A percentile compares a stretch with the other conserved stretches of the same genome.
Conservation (phyloP, 2,888 invertebrate genomes). For the Drosophila putrida region DNA sequence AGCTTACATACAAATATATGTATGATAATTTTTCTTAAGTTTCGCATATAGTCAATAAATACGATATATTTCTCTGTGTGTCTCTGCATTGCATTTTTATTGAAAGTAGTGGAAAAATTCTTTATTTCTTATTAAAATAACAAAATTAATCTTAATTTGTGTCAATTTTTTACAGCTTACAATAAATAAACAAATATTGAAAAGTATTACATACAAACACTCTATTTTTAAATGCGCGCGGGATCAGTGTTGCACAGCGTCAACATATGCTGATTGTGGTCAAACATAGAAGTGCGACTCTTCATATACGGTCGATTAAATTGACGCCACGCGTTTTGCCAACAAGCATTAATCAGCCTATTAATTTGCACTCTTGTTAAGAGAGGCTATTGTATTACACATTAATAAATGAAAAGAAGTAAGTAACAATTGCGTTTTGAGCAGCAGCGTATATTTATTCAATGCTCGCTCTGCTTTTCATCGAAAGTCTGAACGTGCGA, state of each 20-base stretch:
- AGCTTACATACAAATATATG: constrained; percentile 56
- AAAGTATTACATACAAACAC: no score
- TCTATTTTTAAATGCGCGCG: constrained; percentile 54
- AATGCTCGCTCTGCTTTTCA: constrained; percentile 11
- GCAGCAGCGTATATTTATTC: background rate
- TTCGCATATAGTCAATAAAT: constrained; percentile 59
- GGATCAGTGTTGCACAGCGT: constrained; percentile 58
- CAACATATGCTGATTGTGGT: constrained; percentile 16
- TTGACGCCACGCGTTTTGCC: constrained; percentile 32
- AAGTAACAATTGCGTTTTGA: background rate
- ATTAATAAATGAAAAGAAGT: background rate
- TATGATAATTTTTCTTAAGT: constrained; percentile 38
- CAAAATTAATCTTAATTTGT: no score
- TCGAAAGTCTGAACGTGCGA: constrained; percentile 60
- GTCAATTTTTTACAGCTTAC: no score
- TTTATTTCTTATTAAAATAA: no score
- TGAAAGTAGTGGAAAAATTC: no score
- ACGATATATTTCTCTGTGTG: constrained; percentile 44
- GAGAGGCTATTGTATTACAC: constrained; percentile 16
- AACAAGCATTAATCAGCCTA: constrained; percentile 1
- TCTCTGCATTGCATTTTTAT: constrained; percentile 19
- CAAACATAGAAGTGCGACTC: constrained; percentile 49
- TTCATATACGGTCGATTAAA: constrained; percentile 44
- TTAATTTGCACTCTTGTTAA: background rate
- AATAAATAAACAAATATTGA: no score